These are phyloP conservation scores for Ceyx erithaca DNA, from an alignment of 2,797 vertebrate species.

Conservation along the genomic window DNA sequence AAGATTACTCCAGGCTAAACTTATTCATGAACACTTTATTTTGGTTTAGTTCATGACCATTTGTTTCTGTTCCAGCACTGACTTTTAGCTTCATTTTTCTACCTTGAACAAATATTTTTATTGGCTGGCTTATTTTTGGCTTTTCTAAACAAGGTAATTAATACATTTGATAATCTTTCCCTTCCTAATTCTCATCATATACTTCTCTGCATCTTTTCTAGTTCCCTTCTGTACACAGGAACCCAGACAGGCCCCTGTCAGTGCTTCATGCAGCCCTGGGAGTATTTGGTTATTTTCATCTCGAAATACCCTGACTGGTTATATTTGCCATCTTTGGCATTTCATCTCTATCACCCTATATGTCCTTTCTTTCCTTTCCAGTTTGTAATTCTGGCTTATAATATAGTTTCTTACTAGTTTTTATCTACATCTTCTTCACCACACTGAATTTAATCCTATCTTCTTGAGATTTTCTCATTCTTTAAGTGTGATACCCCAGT, in stretches of 20 bases:
- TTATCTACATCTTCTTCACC: neutral
- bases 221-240: neutral
- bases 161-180: neutral
- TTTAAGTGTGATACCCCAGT: neutral
- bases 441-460: neutral
- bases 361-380: neutral
- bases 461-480: neutral
- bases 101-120: neutral
- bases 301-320: neutral
- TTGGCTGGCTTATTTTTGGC: neutral
- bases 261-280: neutral
- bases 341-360: accelerated
- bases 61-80: neutral
- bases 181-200: neutral
- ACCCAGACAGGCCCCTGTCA: neutral
- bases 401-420: neutral
- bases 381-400: neutral
- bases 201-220: neutral
- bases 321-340: neutral
- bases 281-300: neutral
- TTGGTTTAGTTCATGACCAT: neutral
- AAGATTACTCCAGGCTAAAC: neutral
- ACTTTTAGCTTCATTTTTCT: neutral
- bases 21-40: neutral
- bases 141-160: neutral